Base-by-base conservation (phyloP, 2,888 invertebrate species). In the Callyntrura guangdongensis region DNA sequence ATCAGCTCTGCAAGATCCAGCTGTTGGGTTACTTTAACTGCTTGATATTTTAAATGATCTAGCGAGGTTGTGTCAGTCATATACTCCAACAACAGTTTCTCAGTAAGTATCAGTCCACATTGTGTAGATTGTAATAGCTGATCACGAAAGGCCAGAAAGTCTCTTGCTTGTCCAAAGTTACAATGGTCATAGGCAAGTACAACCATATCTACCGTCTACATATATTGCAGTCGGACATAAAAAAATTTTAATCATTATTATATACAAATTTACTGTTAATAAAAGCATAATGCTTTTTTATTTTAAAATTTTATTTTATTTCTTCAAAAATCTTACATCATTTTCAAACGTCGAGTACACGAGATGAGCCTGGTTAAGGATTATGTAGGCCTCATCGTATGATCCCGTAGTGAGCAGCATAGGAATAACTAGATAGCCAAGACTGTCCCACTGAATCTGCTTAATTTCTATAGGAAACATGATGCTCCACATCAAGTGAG, bases 281-380 rank as follows among this genome's bases (percentile, higher is more conserved):
- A n/a, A n/a, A n/a, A n/a, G n/a, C n/a, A n/a, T n/a, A n/a, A n/a
- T n/a, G n/a, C n/a, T n/a, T n/a, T n/a, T n/a, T n/a, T n/a, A n/a
- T n/a, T n/a, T n/a, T n/a, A n/a, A n/a, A n/a, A n/a, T n/a, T n/a
- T n/a, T n/a, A n/a, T n/a, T n/a, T n/a, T n/a, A n/a, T n/a, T n/a
- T n/a, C n/a, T n/a, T n/a, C n/a, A n/a, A n/a, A 61, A 20, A 67
- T 45, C 45, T 69, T 17, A 69, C 69, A 2, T 69, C 69, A n/a
- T 9, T n/a, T 45, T 69, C 20, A n/a, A 20, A 69, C 9, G 69
- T 45, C 6, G 17, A 3, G 17, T 69, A 69, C 14, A 69, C 17
- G 1, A 8, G 5, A 45, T 45, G 17, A 2, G 69, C 69, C 11
- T 69, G 69, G n/a, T 12, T 14, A 6, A 45, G 45, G n/a, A 69